Percentiles rank a stretch among this genome's conserved stretches.
These are phyloP conservation scores for Blastobasis lacticolella DNA, from an alignment of 2,888 invertebrate genomes.

Conservation along the genomic window DNA sequence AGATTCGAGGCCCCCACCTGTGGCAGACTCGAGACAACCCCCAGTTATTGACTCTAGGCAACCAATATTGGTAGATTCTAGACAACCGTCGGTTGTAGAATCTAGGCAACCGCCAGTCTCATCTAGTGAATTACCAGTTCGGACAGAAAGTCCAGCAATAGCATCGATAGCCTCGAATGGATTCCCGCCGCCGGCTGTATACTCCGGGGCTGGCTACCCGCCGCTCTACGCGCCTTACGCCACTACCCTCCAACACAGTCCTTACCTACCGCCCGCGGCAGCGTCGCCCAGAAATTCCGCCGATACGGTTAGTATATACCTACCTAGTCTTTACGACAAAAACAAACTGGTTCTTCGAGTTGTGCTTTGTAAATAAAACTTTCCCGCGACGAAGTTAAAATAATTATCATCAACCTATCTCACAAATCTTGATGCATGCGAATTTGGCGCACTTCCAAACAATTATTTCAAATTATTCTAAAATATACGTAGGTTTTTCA, in stretches of 20 bases:
- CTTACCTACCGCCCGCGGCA: constrained; percentile 79
- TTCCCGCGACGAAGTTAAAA: no score
- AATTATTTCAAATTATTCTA: no score
- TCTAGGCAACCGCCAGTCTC: constrained; percentile 45
- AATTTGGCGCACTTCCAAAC: no score
- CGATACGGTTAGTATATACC: constrained; percentile 51
- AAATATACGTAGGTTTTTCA: no score
- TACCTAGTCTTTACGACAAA: not conserved
- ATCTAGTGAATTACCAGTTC: constrained; percentile 65
- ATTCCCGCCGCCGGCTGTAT: constrained; percentile 80
- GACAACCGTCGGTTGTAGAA: constrained; percentile 42
- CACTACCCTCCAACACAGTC: constrained; percentile 80
- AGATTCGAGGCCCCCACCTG: constrained; percentile 27
- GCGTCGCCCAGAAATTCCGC: constrained; percentile 78
- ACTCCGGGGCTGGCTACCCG: constrained; percentile 74
- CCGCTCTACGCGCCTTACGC: constrained; percentile 88
- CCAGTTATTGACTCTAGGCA: constrained; percentile 40
- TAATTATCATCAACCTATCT: no score
- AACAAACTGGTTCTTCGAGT: not conserved
- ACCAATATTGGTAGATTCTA: constrained; percentile 46
- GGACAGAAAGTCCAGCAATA: constrained; percentile 52
- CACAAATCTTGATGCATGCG: no score
- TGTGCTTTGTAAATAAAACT: not conserved
- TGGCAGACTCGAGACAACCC: constrained; percentile 34
- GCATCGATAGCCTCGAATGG: constrained; percentile 79